phyloP scores from a whole-genome alignment of 2,797 vertebrate species.

The Gymnodraco acuticeps region DNA sequence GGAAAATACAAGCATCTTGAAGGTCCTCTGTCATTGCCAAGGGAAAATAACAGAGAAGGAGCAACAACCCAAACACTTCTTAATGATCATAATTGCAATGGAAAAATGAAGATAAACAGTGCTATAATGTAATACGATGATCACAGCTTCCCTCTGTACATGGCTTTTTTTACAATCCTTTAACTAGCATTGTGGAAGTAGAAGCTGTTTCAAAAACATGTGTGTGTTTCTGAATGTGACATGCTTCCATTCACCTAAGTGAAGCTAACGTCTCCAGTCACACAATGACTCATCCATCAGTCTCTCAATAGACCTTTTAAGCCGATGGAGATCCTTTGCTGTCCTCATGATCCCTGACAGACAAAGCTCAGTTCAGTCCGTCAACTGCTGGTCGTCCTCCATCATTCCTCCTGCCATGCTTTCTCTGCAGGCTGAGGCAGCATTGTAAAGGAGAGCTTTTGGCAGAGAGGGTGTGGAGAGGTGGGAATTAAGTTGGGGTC shows the following conservation, averaged over 20 bases:
- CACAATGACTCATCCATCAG: constrained; percentile 38
- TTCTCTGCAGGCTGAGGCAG: constrained; percentile 57
- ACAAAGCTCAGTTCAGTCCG: constrained; percentile 61
- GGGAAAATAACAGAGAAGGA: constrained; percentile 65
- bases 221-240: constrained; percentile 30
- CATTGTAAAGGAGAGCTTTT: constrained; percentile 54
- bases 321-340: constrained; percentile 29
- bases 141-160: constrained; percentile 14
- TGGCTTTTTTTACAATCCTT: constrained; percentile 14
- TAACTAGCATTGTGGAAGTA: constrained; percentile 5
- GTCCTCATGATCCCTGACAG: constrained; percentile 9
- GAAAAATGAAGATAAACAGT: constrained; percentile 39
- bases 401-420: constrained; percentile 47
- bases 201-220: constrained; percentile 26
- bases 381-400: constrained; percentile 63
- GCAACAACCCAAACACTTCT: constrained; percentile 52
- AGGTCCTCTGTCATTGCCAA: constrained; percentile 54
- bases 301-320: constrained; percentile 48
- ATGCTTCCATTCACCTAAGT: constrained; percentile 12
- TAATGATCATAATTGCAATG: constrained; percentile 52
- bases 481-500: constrained; percentile 74
- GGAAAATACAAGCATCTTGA: constrained; percentile 63
- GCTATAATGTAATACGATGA: constrained; percentile 26
- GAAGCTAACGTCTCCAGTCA: constrained; percentile 36
- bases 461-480: constrained; percentile 69